phyloP scores from a whole-genome alignment of 2,113 vertebrate genomes.

The Gorsachius goisagi region DNA sequence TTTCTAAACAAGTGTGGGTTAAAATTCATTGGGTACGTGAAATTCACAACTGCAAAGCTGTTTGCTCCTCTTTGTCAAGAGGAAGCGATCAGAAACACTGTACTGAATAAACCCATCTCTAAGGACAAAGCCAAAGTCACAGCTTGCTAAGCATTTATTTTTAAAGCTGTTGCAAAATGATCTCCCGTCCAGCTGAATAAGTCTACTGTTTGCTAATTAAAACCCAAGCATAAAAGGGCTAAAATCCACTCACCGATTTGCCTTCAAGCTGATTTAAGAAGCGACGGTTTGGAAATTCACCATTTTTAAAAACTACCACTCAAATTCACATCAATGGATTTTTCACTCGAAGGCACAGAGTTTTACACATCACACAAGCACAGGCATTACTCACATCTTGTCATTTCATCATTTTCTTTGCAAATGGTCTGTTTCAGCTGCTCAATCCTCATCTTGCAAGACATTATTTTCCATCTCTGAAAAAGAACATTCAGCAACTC shows the following conservation, averaged over 20 bases:
- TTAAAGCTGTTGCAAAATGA: slow-evolving; percentile 19
- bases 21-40: background rate
- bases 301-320: background rate
- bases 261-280: background rate
- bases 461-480: slow-evolving; percentile 99
- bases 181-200: slow-evolving; percentile 35
- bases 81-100: slow-evolving; percentile 25
- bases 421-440: slow-evolving; percentile 93
- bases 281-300: background rate
- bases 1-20: background rate
- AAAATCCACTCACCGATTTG: background rate
- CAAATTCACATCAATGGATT: background rate
- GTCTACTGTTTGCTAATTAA: slow-evolving; percentile 39
- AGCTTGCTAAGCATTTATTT: slow-evolving; percentile 8
- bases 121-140: slow-evolving; percentile 17
- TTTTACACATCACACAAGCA: background rate
- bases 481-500: slow-evolving; percentile 47
- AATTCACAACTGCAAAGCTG: background rate
- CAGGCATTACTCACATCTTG: slow-evolving; percentile 80
- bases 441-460: slow-evolving; percentile 93
- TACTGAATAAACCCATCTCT: background rate
- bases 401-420: slow-evolving; percentile 87
- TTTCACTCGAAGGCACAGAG: background rate
- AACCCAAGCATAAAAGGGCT: background rate
- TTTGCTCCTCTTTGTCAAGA: slow-evolving; percentile 22